Base-by-base conservation (phyloP, 2,797 vertebrate genomes). In the Chrysolophus pictus region DNA sequence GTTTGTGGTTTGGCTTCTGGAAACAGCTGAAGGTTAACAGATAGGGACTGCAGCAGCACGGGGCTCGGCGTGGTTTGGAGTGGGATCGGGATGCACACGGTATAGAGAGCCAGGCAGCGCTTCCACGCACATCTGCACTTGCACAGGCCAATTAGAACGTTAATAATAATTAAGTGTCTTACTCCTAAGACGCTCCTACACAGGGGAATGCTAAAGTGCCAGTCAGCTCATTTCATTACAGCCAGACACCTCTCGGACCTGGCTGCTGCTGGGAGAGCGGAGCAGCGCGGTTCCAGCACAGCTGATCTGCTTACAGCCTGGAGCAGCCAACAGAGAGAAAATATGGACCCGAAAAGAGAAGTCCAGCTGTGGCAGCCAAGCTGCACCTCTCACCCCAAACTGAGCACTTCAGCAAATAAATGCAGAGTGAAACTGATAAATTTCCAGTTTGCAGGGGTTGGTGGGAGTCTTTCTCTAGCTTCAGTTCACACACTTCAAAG, bases 141-240 rank as follows among this genome's bases (percentile, higher is more conserved):
- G 2, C 72, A 80, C 83, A 46, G 69, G 62, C 93, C 95, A 96
- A 96, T 97, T 96, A 95, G 77, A 95, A 95, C 68, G 89, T 90
- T 94, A 94, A 94, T 88, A 95, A 95, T 97, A 96, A 97, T 97
- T 97, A 96, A 96, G 93, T 87, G 88, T 83, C 88, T 93, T 93
- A 95, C 75, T 96, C 94, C 96, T 96, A 94, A 94, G 96, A 97
- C 74, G 18, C 93, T 95, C 74, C 83, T 87, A 87, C 95, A 94
- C 96, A 87, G 63, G 95, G 94, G 96, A 97, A 84, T 11, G 81
- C 89, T 90, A 53, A 95, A 92, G 94, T 92, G 91, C 92, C 91
- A 96, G 93, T 77, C 95, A 96, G 96, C 96, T 96, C 84, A 13
- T 92, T 95, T 91, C 92, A 87, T 95, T 95, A 69, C 85, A 91